These are phyloP conservation scores for Agelastica alni DNA, from an alignment of 2,888 invertebrate species.

Conservation along the genomic window DNA sequence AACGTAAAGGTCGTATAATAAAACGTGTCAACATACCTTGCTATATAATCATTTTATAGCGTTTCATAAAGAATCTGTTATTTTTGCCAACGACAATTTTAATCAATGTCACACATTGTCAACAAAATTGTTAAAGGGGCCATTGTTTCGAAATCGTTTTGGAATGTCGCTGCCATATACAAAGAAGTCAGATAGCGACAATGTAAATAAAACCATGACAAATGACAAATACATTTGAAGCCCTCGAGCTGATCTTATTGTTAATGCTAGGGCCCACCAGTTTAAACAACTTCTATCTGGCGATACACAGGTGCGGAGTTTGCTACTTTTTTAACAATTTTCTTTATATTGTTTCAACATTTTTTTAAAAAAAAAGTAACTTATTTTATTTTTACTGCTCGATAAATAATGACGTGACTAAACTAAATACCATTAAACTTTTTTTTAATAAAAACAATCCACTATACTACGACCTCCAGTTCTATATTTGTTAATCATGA, in stretches of 20 bases:
- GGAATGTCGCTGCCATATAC: conserved; percentile 6
- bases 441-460: too few species aligned
- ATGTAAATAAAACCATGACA: background rate
- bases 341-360: too few species aligned
- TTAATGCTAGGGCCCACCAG: background rate
- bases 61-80: background rate
- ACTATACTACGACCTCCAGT: too few species aligned
- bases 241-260: background rate
- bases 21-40: conserved; percentile 6
- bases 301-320: background rate
- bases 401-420: too few species aligned
- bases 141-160: conserved; percentile 7
- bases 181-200: conserved; percentile 9
- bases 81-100: conserved; percentile 3
- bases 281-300: background rate
- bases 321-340: background rate
- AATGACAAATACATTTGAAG: conserved; percentile 6
- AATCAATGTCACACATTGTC: background rate
- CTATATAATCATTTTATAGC: conserved; percentile 1
- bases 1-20: conserved; percentile 11
- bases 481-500: too few species aligned
- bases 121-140: conserved; percentile 3
- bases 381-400: too few species aligned
- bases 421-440: too few species aligned
- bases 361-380: too few species aligned